Base-by-base conservation (phyloP, 1,140 invertebrate genomes). In the Pseudoatta argentina region DNA sequence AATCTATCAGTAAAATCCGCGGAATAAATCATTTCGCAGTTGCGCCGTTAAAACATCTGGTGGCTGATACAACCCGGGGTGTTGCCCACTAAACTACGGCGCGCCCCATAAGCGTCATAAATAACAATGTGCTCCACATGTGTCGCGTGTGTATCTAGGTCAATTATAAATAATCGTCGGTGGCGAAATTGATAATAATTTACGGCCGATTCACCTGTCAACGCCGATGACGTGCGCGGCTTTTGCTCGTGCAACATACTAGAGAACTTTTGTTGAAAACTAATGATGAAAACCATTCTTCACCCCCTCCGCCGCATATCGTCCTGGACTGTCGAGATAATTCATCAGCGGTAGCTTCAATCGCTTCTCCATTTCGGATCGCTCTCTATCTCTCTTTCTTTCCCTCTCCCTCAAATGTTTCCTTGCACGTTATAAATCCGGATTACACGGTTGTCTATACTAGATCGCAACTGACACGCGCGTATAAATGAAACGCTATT, bases 151-250 rank as follows among this genome's bases (percentile, higher is more conserved):
- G 79, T 59, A 83, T 83, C 69, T 75, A 21, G 79, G 79, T 83
- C 79, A 83, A 83, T 83, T 83, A 83, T 75, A 83, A 83, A 83
- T 83, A 83, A 83, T 83, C 79, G 79, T 61, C 79, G 59, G 53
- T 34, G 69, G 79, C 24, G 21, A 82, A 83, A 83, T 83, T 83
- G 69, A 83, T 83, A 73, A 82, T 82, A 83, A 83, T 83, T 83
- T 83, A 83, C 55, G 24, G 44, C 69, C 79, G 79, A 83, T 83
- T 83, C 79, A 83, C 55, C 69, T 73, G 79, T 83, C 79, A 83
- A 83, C 79, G 69, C 55, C 78, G 79, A 83, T 75, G 79, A 75
- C 55, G 67, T 34, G 12, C 55, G n/a, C 55, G 78, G 34, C 39
- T 59, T 73, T 51, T 51, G 55, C 69, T 27, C 55, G 69, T 66